Conservation (phyloP, 2,888 invertebrate species). For the Pherbina coryleti region DNA sequence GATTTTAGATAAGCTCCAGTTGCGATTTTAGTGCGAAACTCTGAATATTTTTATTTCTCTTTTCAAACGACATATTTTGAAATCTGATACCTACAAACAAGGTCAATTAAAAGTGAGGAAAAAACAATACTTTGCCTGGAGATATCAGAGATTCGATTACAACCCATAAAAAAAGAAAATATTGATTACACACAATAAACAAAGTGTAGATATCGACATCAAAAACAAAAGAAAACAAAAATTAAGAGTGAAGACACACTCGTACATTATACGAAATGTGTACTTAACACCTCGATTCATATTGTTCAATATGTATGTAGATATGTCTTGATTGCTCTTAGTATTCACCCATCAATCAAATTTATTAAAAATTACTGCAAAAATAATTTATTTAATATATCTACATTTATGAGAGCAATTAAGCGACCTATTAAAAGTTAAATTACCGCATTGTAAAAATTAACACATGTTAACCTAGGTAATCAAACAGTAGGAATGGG, state of each 20-base stretch:
- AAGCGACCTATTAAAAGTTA: background rate
- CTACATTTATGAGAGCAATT: background rate
- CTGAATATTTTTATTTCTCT: background rate
- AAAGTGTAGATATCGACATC: background rate
- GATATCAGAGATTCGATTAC: background rate
- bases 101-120: background rate
- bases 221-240: background rate
- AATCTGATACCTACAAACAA: slow-evolving; percentile 24
- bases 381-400: background rate
- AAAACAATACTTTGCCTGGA: background rate
- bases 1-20: background rate
- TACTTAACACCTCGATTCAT: too few species aligned
- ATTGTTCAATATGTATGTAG: too few species aligned
- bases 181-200: slow-evolving; percentile 4
- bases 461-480: background rate
- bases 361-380: too few species aligned
- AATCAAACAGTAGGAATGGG: background rate
- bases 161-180: slow-evolving; percentile 10
- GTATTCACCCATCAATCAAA: too few species aligned
- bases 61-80: background rate
- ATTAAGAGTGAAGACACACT: too few species aligned
- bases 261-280: too few species aligned
- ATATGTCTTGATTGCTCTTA: too few species aligned
- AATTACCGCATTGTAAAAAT: background rate
- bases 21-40: background rate